A percentile compares a stretch with the other conserved stretches of the same genome.
These are phyloP conservation scores for Chirona hameri DNA, from an alignment of 2,888 invertebrate species.

Conservation along the genomic window DNA sequence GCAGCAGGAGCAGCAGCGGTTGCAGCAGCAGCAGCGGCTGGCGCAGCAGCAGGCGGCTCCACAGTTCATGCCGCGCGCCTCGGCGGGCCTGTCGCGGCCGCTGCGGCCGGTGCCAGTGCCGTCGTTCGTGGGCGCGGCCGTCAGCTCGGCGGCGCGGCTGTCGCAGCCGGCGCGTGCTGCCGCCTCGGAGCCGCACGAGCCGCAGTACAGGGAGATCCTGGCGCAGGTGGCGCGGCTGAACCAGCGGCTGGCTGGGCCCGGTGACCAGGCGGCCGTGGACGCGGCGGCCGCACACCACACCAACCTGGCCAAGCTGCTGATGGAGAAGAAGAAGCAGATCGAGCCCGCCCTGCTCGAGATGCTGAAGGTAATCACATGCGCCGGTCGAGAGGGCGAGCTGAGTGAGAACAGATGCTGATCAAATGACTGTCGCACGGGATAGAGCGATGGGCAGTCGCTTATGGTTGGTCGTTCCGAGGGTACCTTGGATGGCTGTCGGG, in stretches of 20 bases:
- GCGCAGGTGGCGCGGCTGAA: slow-evolving; percentile 10
- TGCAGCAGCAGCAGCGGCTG: no score
- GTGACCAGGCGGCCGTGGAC: neutral
- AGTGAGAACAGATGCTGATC: no score
- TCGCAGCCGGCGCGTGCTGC: neutral
- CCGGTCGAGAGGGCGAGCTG: no score
- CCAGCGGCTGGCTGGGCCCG: neutral
- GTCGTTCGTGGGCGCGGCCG: neutral
- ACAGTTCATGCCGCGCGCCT: neutral
- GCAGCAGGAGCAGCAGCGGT: no score
- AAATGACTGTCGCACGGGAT: no score
- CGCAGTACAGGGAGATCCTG: slow-evolving; percentile 22
- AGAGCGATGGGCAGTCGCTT: no score
- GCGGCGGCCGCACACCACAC: neutral
- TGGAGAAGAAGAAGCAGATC: slow-evolving; percentile 6
- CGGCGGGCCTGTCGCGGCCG: neutral
- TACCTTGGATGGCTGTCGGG: no score
- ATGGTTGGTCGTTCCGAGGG: no score
- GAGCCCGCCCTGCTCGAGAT: neutral
- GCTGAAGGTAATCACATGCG: neutral
- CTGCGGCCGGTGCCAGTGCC: neutral
- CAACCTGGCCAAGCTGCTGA: slow-evolving; percentile 22
- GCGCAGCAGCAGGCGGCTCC: no score
- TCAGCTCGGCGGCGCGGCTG: neutral
- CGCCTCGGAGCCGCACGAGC: neutral